These are phyloP conservation scores for Folsomia candida DNA, from an alignment of 2,888 invertebrate species.

Conservation along the genomic window DNA sequence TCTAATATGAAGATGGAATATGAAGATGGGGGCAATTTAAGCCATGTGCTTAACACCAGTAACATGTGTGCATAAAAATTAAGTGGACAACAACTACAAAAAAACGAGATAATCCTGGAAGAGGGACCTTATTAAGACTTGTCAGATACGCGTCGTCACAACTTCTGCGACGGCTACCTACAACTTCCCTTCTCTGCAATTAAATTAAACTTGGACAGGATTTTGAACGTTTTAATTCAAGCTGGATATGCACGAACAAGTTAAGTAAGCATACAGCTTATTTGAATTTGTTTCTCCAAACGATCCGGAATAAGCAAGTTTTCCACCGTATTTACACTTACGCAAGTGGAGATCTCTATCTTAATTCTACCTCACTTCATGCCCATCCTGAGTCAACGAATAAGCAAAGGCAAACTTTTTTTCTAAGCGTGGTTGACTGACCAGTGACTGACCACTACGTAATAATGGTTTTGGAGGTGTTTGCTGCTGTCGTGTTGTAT, in stretches of 20 bases:
- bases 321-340: background rate
- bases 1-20: too few relatives aligned
- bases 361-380: conserved; percentile 13
- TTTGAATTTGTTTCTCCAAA: background rate
- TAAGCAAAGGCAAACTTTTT: background rate
- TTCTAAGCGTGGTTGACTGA: conserved; percentile 11
- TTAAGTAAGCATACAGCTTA: background rate
- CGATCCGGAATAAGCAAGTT: background rate
- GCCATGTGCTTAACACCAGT: background rate
- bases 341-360: conserved; percentile 5
- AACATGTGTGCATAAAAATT: background rate
- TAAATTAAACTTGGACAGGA: too few relatives aligned
- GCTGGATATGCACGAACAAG: background rate
- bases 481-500: conserved; percentile 17
- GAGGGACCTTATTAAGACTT: background rate
- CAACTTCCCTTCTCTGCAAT: background rate
- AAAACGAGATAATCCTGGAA: background rate
- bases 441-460: conserved; percentile 7
- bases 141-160: background rate
- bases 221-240: background rate
- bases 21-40: background rate
- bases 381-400: background rate
- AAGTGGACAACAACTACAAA: background rate
- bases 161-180: background rate
- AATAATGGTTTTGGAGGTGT: background rate